Evolutionary conservation across 2,797 vertebrate species (phyloP).

Genomic region (Danionella dracula): DNA sequence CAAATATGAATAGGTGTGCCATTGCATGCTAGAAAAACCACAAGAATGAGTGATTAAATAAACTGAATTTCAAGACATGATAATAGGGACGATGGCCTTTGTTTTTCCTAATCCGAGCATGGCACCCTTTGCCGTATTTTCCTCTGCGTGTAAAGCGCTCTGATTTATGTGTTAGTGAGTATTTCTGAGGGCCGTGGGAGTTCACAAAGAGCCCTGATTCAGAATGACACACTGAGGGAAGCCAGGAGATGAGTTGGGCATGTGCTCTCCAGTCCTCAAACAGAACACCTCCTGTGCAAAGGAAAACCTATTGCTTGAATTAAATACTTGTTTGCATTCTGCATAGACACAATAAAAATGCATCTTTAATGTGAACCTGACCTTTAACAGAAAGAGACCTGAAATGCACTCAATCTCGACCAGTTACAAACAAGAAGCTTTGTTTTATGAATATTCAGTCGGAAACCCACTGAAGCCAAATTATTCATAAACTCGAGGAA

Average conservation of each 20-base stretch:
- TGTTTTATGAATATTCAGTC: background rate
- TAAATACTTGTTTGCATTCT: background rate
- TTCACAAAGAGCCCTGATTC: conserved; percentile 29
- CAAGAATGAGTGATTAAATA: too few relatives aligned
- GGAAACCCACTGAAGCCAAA: background rate
- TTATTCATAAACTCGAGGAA: conserved; percentile 1
- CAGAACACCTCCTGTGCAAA: conserved; percentile 1
- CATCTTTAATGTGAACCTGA: conserved; percentile 9
- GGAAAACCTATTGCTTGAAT: background rate
- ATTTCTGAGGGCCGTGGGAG: conserved; percentile 24
- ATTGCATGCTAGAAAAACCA: too few relatives aligned
- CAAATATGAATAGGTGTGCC: too few relatives aligned
- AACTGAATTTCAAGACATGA: too few relatives aligned
- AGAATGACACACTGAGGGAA: conserved; percentile 28
- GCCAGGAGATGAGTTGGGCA: background rate
- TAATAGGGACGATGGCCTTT: too few relatives aligned
- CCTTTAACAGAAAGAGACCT: conserved; percentile 1
- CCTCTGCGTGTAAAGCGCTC: background rate
- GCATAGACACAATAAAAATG: background rate
- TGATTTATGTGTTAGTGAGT: background rate
- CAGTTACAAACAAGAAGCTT: background rate
- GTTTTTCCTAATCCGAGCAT: background rate
- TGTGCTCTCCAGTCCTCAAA: background rate
- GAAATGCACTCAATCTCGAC: background rate
- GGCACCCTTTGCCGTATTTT: background rate